Percentiles rank a stretch among this genome's conserved stretches.
These are phyloP conservation scores for Oppia nitens DNA, from an alignment of 1,140 invertebrate species.

Conservation along the genomic window DNA sequence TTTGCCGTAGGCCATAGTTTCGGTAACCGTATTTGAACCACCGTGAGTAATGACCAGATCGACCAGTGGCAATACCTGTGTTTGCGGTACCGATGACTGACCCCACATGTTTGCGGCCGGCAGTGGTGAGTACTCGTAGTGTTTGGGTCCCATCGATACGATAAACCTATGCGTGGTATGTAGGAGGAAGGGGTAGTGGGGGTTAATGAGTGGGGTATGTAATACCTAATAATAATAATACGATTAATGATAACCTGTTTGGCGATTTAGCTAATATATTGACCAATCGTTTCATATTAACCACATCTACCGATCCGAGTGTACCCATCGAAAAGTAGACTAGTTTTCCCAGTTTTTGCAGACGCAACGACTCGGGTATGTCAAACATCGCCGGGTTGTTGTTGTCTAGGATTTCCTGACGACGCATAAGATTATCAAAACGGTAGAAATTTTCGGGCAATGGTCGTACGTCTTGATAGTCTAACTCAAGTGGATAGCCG, in stretches of 20 bases:
- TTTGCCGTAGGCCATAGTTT: constrained; percentile 1
- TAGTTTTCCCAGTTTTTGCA: background rate
- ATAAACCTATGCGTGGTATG: background rate
- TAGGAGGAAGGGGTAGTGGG: too few species aligned
- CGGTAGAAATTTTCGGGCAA: constrained; percentile 1
- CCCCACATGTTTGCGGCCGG: background rate
- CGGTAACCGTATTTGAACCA: constrained; percentile 10
- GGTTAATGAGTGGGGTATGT: too few species aligned
- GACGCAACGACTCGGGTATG: background rate
- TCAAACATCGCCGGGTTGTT: background rate
- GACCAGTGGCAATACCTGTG: background rate
- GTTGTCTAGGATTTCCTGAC: background rate
- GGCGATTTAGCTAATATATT: background rate
- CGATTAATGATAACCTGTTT: too few species aligned
- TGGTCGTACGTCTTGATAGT: constrained; percentile 7
- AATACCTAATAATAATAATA: too few species aligned
- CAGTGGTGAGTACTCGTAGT: background rate
- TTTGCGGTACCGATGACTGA: background rate
- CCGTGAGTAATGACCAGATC: too few species aligned
- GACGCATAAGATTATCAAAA: constrained; percentile 11
- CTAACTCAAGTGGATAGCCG: constrained; percentile 9
- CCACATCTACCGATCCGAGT: background rate
- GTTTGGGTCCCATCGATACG: background rate
- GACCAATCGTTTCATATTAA: background rate
- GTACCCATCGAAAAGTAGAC: background rate